Evolutionary conservation across 2,113 vertebrate species (phyloP).

Genomic region (Polyodon spathula): DNA sequence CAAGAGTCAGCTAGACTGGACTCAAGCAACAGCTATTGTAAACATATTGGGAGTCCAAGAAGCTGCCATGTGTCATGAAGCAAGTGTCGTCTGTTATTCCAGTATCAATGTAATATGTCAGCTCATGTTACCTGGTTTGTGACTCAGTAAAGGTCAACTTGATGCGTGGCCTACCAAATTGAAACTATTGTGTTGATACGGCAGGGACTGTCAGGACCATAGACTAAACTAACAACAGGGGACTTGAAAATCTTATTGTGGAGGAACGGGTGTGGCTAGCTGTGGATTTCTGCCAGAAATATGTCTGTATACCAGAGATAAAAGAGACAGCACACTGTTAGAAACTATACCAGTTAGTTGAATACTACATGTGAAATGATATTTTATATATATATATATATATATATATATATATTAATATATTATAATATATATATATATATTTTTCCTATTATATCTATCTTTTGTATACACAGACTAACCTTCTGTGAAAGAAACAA

Average conservation of each 20-base stretch:
- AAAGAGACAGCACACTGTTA: slow-evolving; percentile 30
- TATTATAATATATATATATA: too few species aligned
- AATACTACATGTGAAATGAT: too few species aligned
- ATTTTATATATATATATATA: too few species aligned
- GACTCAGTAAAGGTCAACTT: slow-evolving; percentile 8
- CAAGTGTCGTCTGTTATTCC: not conserved
- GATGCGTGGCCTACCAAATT: not conserved
- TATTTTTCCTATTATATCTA: too few species aligned
- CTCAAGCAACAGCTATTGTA: too few species aligned
- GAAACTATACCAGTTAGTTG: too few species aligned
- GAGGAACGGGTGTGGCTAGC: slow-evolving; percentile 12
- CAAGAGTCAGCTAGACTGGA: too few species aligned
- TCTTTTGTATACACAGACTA: too few species aligned
- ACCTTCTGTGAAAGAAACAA: not conserved
- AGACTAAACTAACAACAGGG: slow-evolving; percentile 41
- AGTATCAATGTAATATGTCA: not conserved
- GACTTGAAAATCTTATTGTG: slow-evolving; percentile 26
- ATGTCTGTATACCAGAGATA: slow-evolving; percentile 36
- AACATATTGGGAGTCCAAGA: too few species aligned
- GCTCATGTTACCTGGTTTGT: not conserved
- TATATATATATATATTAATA: too few species aligned
- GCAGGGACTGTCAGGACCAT: slow-evolving; percentile 44
- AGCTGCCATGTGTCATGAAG: too few species aligned
- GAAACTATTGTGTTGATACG: slow-evolving; percentile 11
- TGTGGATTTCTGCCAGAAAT: slow-evolving; percentile 20